Base-by-base conservation (phyloP, 2,797 vertebrate genomes). In the Hippoglossus hippoglossus region DNA sequence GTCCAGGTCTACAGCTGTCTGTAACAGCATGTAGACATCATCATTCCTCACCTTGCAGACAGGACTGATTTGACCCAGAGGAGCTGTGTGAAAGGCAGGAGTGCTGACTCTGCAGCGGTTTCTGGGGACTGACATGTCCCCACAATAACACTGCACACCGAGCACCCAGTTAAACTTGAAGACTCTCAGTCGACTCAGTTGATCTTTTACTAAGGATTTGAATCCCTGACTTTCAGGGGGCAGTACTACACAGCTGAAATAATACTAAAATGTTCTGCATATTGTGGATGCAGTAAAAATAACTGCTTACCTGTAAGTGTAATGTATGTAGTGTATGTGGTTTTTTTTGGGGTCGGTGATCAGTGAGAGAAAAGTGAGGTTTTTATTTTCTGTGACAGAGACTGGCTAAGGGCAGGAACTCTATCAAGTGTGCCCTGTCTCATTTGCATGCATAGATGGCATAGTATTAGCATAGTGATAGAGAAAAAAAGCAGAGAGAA, bases 381-480 rank as follows among this genome's bases (percentile, higher is more conserved):
- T 6, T 57, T 58, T 65, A 67, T 65, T 85, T 47, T 31, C 72
- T 61, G 83, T 71, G 74, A 81, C 77, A 86, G 84, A 73, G 61
- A 82, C 67, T 49, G 67, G 67, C 77, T 78, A 67, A 83, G 85
- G 85, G 79, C 76, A 87, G 80, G 75, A 81, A 73, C 77, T 82
- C 73, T 84, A 73, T 70, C 68, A 75, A 87, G 73, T 73, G 62
- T 67, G 66, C 82, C 71, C 71, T 13, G 39, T 74, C 80, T 91
- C 71, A 87, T 91, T 87, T 84, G 77, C 86, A 91, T 91, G 85
- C 86, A 84, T 65, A 74, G 87, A 85, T 84, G 87, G 73, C 77
- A 80, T 68, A 80, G 79, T 62, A 87, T 89, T 89, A 90, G 88
- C 88, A 91, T 89, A 87, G 86, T 84, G 88, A 92, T 87, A 81